Evolutionary conservation across 2,113 vertebrate genomes (phyloP), one percentile per base, ranked within the genome.

Genomic region (Suricata suricatta): DNA sequence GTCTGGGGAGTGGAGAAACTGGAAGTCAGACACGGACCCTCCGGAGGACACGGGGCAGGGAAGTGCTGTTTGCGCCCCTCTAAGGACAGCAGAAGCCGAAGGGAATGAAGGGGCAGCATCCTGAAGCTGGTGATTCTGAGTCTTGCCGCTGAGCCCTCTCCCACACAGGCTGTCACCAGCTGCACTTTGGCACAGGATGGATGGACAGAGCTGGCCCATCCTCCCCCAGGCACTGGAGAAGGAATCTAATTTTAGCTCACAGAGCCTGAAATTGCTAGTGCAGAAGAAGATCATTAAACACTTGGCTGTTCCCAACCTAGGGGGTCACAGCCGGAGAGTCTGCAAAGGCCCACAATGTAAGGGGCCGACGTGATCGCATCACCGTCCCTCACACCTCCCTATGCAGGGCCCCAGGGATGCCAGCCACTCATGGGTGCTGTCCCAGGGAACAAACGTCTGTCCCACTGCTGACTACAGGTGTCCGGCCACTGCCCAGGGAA

Each of bases 161-260:
- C 54, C 5, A 0, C 69, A 23, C 69, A 38, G 85, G 41, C 94
- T 95, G 96, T 88, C 89, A 57, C 50, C 44, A 69, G 79, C 86
- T 31, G 14, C 11, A 11, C 74, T 77, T 81, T 21, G n/a, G 80
- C 76, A 44, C 4, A 2, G 74, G 89, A 79, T 25, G 63, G 92
- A 74, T 35, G 33, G 93, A 63, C 81, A 29, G 50, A 71, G 54
- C 57, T 1, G 29, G 90, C 77, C 93, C 84, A 1, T 44, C 90
- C 83, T 93, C 71, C 93, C 86, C 2, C 1, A 16, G 77, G 88
- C 68, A n/a, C 93, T 12, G 17, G 85, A 79, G 54, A 93, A 60
- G 27, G 50, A 93, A 92, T 79, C 96, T 89, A 98, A 98, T 95
- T 98, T 97, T 96, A 98, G 95, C 90, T 95, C 69, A 33, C 60